A percentile compares a stretch with the other conserved stretches of the same genome.
Evolutionary conservation across 1,140 invertebrate species (phyloP).

Genomic region (Drosophila parvula): DNA sequence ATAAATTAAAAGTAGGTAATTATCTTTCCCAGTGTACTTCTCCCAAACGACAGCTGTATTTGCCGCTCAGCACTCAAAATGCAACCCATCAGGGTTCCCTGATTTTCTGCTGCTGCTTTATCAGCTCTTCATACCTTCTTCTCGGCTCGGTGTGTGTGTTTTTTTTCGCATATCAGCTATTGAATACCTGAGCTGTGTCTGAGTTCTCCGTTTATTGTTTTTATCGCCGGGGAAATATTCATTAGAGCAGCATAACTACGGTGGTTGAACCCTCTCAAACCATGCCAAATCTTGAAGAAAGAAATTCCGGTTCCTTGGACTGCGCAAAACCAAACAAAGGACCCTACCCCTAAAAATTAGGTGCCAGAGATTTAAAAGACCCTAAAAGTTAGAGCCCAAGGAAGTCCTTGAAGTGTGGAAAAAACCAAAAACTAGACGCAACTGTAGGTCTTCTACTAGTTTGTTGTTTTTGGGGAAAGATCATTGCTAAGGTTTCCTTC

Average conservation of each 20-base stretch:
- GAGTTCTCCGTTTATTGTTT: slow-evolving; percentile 17
- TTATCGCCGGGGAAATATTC: slow-evolving; percentile 1
- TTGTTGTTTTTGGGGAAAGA: slow-evolving; percentile 14
- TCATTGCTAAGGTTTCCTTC: slow-evolving; percentile 40
- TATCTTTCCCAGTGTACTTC: slow-evolving; percentile 6
- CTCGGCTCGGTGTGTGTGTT: slow-evolving; percentile 11
- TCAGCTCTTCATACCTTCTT: slow-evolving; percentile 36
- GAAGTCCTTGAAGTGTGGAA: slow-evolving; percentile 48
- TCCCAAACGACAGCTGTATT: slow-evolving; percentile 65
- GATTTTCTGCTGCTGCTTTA: slow-evolving; percentile 39
- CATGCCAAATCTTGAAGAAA: slow-evolving; percentile 28
- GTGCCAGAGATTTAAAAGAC: background rate
- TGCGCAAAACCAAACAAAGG: slow-evolving; percentile 40
- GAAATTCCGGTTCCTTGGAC: slow-evolving; percentile 29
- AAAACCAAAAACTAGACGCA: slow-evolving; percentile 14
- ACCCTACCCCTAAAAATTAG: slow-evolving; percentile 19
- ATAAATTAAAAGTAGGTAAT: background rate
- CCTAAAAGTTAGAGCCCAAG: slow-evolving; percentile 13
- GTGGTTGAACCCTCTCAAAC: slow-evolving; percentile 24
- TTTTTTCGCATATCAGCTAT: slow-evolving; percentile 59
- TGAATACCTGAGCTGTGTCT: slow-evolving; percentile 38
- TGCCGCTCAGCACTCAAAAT: slow-evolving; percentile 40
- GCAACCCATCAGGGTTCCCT: slow-evolving; percentile 39
- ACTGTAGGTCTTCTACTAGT: slow-evolving; percentile 41
- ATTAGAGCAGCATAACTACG: background rate